Evolutionary conservation across 2,113 vertebrate species (phyloP).

Genomic region (Oryzias melastigma): DNA sequence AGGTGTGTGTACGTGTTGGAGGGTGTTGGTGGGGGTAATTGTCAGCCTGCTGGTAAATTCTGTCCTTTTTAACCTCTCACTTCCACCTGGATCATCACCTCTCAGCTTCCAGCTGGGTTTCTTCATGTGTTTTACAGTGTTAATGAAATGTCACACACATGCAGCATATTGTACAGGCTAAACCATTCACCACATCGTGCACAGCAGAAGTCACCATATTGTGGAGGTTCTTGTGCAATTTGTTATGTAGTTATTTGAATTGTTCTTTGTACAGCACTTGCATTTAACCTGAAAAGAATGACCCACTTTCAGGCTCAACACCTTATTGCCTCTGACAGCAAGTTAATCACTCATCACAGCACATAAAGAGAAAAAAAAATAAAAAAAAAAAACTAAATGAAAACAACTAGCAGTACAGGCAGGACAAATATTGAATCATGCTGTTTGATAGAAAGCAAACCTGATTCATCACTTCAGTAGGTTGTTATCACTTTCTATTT

Average conservation of each 20-base stretch:
- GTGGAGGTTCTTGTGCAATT: not conserved
- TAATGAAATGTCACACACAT: slow-evolving; percentile 39
- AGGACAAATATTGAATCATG: slow-evolving; percentile 25
- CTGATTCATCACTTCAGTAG: slow-evolving; percentile 21
- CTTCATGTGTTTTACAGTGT: slow-evolving; percentile 39
- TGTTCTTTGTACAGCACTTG: not conserved
- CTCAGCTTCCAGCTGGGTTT: slow-evolving; percentile 44
- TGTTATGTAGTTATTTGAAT: not conserved
- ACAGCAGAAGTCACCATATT: not conserved
- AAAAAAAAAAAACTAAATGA: slow-evolving; percentile 13
- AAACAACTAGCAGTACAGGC: slow-evolving; percentile 1
- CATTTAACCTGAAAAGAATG: slow-evolving; percentile 27
- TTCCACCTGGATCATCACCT: slow-evolving; percentile 59
- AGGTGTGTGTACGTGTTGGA: slow-evolving; percentile 44
- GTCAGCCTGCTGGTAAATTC: slow-evolving; percentile 54
- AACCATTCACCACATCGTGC: not conserved
- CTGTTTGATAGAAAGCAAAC: slow-evolving; percentile 13
- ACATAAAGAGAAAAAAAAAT: slow-evolving; percentile 29
- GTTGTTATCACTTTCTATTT: not conserved
- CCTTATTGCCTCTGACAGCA: slow-evolving; percentile 24
- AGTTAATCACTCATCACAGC: slow-evolving; percentile 38
- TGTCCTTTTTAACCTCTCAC: slow-evolving; percentile 52
- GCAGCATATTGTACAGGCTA: slow-evolving; percentile 11
- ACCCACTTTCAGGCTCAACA: slow-evolving; percentile 20
- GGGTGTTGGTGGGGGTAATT: slow-evolving; percentile 49